Evolutionary conservation across 1,140 invertebrate species (phyloP), one percentile per base, ranked within the genome.

Genomic region (Nomia melanderi): DNA sequence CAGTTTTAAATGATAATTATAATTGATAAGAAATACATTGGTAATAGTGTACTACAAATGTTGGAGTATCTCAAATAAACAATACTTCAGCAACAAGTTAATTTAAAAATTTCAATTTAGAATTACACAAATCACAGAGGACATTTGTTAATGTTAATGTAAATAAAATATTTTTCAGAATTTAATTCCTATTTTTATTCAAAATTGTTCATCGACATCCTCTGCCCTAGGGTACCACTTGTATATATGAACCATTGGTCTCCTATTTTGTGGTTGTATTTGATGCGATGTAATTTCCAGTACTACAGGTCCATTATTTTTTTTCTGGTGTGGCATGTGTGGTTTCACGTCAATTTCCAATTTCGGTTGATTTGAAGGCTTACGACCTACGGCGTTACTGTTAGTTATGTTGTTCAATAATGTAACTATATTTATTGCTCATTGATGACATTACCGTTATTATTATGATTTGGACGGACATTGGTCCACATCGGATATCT

Each of bases 401-500:
- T 31, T 36, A 7, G 41, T 20, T 39, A 53, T 17, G 7, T 47
- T n/a, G 5, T 5, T n/a, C 17, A n/a, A 47, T 44, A 44, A 44
- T 44, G 14, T 44, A 2, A 14, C 14, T 36, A 36, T 36, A 36
- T 36, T 36, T 3, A 36, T 36, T 36, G 33, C 3, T 36, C 33
- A 36, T 3, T 36, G 33, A 36, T 5, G 33, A 36, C 59, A 20
- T 29, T 27, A 69, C 77, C 75, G 44, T 74, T 85, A 6, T 11
- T 50, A 4, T 81, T 72, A n/a, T 85, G 64, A 60, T 82, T 90
- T n/a, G 85, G 86, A 23, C 53, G 81, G 54, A 88, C 79, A 59
- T 89, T 90, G 6, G 67, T 83, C 85, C 84, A 88, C 9, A 65
- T 69, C 2, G 86, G 82, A 54, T 70, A 80, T 81, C 56, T 69